Base-by-base conservation (phyloP, 1,140 invertebrate species). In the Papilio machaon region DNA sequence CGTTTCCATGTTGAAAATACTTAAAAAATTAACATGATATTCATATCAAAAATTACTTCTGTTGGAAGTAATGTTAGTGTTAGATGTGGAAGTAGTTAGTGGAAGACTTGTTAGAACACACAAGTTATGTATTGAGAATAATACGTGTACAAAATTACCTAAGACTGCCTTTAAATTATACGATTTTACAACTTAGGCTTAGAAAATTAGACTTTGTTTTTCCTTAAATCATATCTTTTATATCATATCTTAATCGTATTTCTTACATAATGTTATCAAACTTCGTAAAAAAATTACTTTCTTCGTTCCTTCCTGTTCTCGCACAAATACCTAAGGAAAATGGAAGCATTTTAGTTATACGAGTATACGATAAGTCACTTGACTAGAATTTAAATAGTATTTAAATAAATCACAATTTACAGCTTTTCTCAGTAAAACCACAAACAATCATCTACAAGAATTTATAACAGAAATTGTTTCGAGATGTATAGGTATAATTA, bases 351-450 rank as follows among this genome's bases (percentile, higher is more conserved):
- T 58, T n/a, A 19, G 17, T 58, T 58, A 58, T 9, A 58, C n/a
- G n/a, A n/a, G n/a, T n/a, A n/a, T 1, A 9, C 4, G 9, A 10
- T 35, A 7, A 77, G 3, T 38, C 30, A 77, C 1, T 35, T 1
- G 2, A 64, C 19, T 67, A 79, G 19, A 78, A 78, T 38, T 78
- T 78, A 43, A 78, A 64, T 17, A 38, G 17, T 43, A 19, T 79
- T 78, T 1, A 79, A 52, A 43, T 75, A 75, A 75, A 10, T 78
- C n/a, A 64, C 35, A 30, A 54, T 10, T 30, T 46, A 46, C 58
- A 64, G n/a, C 3, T 60, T 60, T 78, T 78, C 76, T 78, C 46
- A 64, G 76, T 78, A 78, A 64, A 78, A 78, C 76, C 76, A 30
- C 23, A 30, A 1, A 38, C 76, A 78, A 78, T 46, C 46, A 78